Percentiles rank a stretch among this genome's conserved stretches.
These are phyloP conservation scores for Proisotoma minuta DNA, from an alignment of 2,888 invertebrate genomes.

Conservation along the genomic window DNA sequence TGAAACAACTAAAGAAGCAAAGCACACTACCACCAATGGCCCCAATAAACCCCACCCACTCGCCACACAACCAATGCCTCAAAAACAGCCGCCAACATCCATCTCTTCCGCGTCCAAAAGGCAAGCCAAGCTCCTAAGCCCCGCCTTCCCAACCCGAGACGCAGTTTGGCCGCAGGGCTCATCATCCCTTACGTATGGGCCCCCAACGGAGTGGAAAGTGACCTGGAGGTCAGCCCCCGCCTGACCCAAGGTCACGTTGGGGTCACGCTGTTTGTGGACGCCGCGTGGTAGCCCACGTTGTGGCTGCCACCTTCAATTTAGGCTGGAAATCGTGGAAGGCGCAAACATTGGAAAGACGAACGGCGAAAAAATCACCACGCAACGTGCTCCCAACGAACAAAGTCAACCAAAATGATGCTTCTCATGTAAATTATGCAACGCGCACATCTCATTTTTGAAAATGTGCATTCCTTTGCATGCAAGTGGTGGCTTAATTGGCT, in stretches of 20 bases:
- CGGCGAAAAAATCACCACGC: too few relatives aligned
- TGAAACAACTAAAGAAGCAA: conserved; percentile 37
- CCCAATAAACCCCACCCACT: not conserved
- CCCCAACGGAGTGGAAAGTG: not conserved
- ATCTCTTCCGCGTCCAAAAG: not conserved
- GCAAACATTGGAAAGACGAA: too few relatives aligned
- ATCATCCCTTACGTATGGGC: not conserved
- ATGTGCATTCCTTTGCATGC: too few relatives aligned
- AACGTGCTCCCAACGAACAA: too few relatives aligned
- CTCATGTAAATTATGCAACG: too few relatives aligned
- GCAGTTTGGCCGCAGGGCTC: not conserved
- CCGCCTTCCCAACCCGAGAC: not conserved
- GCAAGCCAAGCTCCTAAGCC: not conserved
- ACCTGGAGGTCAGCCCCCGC: not conserved
- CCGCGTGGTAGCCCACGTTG: not conserved
- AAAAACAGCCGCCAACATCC: not conserved
- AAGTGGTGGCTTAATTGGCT: too few relatives aligned
- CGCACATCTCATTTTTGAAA: too few relatives aligned
- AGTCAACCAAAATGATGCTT: too few relatives aligned
- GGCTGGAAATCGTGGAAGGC: too few relatives aligned
- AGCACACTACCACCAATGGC: not conserved
- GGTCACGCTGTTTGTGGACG: not conserved
- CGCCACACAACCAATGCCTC: not conserved
- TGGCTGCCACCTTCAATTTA: not conserved
- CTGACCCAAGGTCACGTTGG: not conserved